A percentile compares a stretch with the other conserved stretches of the same genome.
phyloP scores from a whole-genome alignment of 2,113 vertebrate genomes.

The Centropus bengalensis region DNA sequence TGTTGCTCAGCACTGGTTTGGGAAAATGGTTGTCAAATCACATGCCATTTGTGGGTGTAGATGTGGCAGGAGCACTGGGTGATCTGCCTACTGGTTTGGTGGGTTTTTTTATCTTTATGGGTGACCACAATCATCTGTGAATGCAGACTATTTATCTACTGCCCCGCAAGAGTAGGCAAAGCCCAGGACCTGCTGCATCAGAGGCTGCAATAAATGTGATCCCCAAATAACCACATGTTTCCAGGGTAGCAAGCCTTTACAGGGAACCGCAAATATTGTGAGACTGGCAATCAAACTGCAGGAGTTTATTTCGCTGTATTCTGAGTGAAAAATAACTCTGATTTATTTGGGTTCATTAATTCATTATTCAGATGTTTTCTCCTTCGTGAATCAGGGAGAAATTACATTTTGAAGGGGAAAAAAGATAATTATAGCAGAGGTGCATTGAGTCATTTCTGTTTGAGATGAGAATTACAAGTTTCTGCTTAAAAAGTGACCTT shows the following conservation, averaged over 20 bases:
- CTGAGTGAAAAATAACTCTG: background rate
- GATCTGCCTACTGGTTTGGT: background rate
- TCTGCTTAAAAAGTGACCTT: background rate
- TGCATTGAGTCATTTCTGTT: background rate
- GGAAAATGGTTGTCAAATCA: background rate
- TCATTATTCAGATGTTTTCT: conserved; percentile 36
- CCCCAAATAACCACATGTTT: background rate
- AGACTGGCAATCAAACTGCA: background rate
- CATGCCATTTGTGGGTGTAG: background rate
- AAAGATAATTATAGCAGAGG: background rate
- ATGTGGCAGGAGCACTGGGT: background rate
- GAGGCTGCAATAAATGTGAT: background rate
- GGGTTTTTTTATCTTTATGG: background rate
- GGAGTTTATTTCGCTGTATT: background rate
- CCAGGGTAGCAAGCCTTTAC: conserved; percentile 21
- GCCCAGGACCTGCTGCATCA: background rate
- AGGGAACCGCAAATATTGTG: background rate
- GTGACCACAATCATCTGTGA: background rate
- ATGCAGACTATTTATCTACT: background rate
- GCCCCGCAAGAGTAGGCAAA: background rate
- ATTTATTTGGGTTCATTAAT: conserved; percentile 29
- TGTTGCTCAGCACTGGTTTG: background rate
- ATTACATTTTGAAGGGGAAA: background rate
- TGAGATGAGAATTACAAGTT: background rate
- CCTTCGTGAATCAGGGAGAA: conserved; percentile 16